Percentiles rank a stretch among this genome's conserved stretches.
Evolutionary conservation across 2,113 vertebrate species (phyloP).

Genomic region (Epinephelus lanceolatus): DNA sequence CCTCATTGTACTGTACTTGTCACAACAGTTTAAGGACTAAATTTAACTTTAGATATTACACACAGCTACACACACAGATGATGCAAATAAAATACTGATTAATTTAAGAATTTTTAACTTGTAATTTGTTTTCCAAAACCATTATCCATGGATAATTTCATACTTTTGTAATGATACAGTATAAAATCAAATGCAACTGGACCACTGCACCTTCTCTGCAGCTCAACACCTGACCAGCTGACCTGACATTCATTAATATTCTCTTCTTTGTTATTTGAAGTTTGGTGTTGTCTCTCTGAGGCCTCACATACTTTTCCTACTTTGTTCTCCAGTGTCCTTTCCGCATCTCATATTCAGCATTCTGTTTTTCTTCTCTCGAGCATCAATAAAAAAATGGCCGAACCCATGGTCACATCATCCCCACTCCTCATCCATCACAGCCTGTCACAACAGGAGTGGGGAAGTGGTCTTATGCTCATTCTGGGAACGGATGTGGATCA

Average conservation of each 20-base stretch:
- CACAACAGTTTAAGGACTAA: not conserved
- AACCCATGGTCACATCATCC: conserved; percentile 49
- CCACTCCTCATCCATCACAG: conserved; percentile 69
- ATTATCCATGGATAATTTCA: not conserved
- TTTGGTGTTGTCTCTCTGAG: conserved; percentile 27
- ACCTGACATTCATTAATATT: conserved; percentile 14
- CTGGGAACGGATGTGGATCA: conserved; percentile 65
- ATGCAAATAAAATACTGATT: not conserved
- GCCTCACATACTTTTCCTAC: not conserved
- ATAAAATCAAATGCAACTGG: not conserved
- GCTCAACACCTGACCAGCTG: conserved; percentile 21
- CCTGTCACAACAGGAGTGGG: conserved; percentile 49
- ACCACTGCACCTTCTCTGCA: not conserved
- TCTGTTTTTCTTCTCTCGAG: conserved; percentile 44
- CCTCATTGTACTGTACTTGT: conserved; percentile 6
- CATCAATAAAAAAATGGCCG: conserved; percentile 45
- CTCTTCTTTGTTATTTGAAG: conserved; percentile 18
- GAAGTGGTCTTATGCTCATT: conserved; percentile 50
- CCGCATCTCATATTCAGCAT: conserved; percentile 32
- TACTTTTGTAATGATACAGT: not conserved
- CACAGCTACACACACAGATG: not conserved
- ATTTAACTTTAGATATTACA: not conserved
- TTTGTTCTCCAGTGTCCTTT: conserved; percentile 29
- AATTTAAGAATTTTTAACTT: not conserved
- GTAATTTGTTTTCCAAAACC: not conserved